Base-by-base conservation (phyloP, 2,797 vertebrate species). In the Peromyscus nudipes region DNA sequence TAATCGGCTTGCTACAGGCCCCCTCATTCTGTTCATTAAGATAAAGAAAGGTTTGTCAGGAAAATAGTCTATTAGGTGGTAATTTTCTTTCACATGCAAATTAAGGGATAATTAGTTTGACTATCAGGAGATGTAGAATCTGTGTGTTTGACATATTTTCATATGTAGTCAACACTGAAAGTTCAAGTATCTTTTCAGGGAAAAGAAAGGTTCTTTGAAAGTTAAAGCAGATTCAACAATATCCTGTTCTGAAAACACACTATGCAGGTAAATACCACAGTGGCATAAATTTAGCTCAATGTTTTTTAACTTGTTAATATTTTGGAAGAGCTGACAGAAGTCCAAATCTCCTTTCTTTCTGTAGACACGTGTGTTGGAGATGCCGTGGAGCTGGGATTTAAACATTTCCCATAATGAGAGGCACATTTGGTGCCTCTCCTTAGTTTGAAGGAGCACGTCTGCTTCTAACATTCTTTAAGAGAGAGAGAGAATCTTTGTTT, bases 1-100 rank as follows among this genome's bases (percentile, higher is more conserved):
- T 98, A 98, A 98, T 98, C 97, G 97, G 96, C 82, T 97, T 98
- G 95, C 98, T 98, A 98, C 96, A 97, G 97, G 97, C 94, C 96
- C 98, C 97, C 95, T 97, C 98, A 96, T 97, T 98, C 98, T 98
- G 97, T 96, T 99, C 98, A 98, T 98, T 98, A 98, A 98, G 98
- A 98, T 98, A 98, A 98, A 98, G 98, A 98, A 98, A 93, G 97
- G 97, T 98, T 98, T 99, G 98, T 98, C 98, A 98, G 97, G 95
- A 94, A 98, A 98, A 98, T 97, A 97, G 98, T 98, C 98, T 98
- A 98, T 98, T 98, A 99, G 97, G 95, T 97, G 98, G 97, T 98
- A 98, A 98, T 98, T 98, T 98, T 96, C 98, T 98, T 99, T 99
- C 98, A 99, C 98, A 98, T 99, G 98, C 98, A 98, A 99, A 99